phyloP scores from a whole-genome alignment of 2,888 invertebrate genomes.

The Miltochrista miniata region DNA sequence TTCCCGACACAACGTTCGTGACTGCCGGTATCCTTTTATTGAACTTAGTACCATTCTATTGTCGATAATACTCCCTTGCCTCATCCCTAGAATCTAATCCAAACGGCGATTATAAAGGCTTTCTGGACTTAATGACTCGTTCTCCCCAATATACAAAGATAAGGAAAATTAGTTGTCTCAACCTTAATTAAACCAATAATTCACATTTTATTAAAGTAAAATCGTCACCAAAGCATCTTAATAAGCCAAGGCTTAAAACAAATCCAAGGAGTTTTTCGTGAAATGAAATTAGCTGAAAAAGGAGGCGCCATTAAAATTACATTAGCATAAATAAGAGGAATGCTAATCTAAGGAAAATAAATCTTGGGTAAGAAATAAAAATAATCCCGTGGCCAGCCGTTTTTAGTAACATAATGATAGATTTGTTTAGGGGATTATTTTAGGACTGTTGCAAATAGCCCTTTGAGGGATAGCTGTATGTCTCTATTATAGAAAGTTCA shows the following conservation, averaged over 20 bases:
- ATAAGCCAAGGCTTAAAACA: slow-evolving; percentile 74
- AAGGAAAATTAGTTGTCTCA: slow-evolving; percentile 39
- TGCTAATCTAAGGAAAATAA: slow-evolving; percentile 82
- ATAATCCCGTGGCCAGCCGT: slow-evolving; percentile 65
- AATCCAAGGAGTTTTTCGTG: slow-evolving; percentile 73
- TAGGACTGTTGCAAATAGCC: background rate
- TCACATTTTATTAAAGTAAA: slow-evolving; percentile 66
- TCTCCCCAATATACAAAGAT: slow-evolving; percentile 32
- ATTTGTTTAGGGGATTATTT: slow-evolving; percentile 48
- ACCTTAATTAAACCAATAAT: slow-evolving; percentile 59
- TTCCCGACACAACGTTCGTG: slow-evolving; percentile 61
- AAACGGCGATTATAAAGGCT: slow-evolving; percentile 20
- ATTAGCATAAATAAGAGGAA: slow-evolving; percentile 83
- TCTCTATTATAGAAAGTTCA: too few species aligned
- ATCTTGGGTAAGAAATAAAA: slow-evolving; percentile 77
- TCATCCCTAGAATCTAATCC: slow-evolving; percentile 32
- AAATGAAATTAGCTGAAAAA: slow-evolving; percentile 82
- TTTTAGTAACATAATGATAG: slow-evolving; percentile 66
- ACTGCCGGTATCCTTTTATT: slow-evolving; percentile 57
- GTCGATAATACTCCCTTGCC: slow-evolving; percentile 1
- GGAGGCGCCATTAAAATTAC: slow-evolving; percentile 82
- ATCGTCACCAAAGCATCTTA: slow-evolving; percentile 69
- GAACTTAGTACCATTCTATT: slow-evolving; percentile 6
- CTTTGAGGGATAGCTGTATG: too few species aligned
- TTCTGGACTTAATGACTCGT: slow-evolving; percentile 36